Evolutionary conservation across 2,888 invertebrate species (phyloP), one percentile per base, ranked within the genome.

Genomic region (Lithosia quadra): DNA sequence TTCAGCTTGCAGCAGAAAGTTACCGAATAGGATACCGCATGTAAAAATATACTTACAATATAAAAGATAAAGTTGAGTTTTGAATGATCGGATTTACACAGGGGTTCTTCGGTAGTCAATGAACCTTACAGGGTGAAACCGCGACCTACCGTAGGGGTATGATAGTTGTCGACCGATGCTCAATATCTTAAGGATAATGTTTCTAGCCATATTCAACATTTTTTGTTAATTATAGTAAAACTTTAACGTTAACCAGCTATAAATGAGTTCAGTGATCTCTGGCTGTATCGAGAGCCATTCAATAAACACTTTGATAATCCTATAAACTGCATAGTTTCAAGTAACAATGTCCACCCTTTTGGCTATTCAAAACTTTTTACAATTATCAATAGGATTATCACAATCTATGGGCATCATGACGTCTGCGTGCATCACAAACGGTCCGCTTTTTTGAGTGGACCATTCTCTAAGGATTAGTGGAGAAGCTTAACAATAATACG

Each of bases 71-170:
- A 80, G 84, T 82, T 75, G 62, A 73, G 63, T 80, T 78, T 89
- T 24, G 76, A 33, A 28, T 85, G 83, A 57, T 33, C 11, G 53
- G 65, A 33, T 76, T 69, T 73, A 75, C 73, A 78, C 79, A 86
- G 89, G 91, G 89, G 88, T 86, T 83, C 78, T 74, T 75, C 71
- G 78, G 81, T 89, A 90, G 91, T 91, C 91, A 91, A 90, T 92
- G 92, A 92, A 92, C 90, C 89, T 88, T 78, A 79, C 79, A 75
- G 86, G 86, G 85, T 83, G 85, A 85, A 91, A 90, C 92, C 93
- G 87, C 92, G 94, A 93, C 93, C 94, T 94, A 93, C 91, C 87
- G 84, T 91, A 92, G 91, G 87, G 90, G 85, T 84, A 84, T 76
- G 73, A 69, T 73, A 76, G 87, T 92, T 92, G 88, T 83, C 86